A percentile compares a stretch with the other conserved stretches of the same genome.
These are phyloP conservation scores for Umimayanthus chanpuru DNA, from an alignment of 92 coral and sea anemone species.

Conservation along the genomic window DNA sequence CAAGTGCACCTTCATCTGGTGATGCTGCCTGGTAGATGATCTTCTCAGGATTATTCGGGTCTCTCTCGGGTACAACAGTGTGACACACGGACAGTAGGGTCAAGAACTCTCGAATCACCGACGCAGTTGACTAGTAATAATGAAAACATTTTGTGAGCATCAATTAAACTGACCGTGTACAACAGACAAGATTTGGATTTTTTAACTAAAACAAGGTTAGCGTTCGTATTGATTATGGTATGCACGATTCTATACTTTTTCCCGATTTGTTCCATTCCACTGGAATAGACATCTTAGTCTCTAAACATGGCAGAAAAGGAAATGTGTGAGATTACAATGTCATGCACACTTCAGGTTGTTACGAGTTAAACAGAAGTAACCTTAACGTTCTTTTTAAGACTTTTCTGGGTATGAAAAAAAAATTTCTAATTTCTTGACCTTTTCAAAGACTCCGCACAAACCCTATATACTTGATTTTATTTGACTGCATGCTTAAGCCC, in stretches of 20 bases:
- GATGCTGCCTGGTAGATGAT: conserved; percentile 99
- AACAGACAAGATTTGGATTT: not conserved
- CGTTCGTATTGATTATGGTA: not conserved
- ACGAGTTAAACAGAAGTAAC: too few species aligned
- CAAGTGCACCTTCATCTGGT: conserved; percentile 99
- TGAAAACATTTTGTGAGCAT: not conserved
- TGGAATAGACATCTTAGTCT: too few species aligned
- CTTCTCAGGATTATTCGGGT: conserved; percentile 87
- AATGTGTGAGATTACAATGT: too few species aligned
- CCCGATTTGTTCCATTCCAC: too few species aligned
- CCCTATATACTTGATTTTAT: too few species aligned
- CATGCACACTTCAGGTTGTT: too few species aligned
- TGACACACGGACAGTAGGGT: conserved; percentile 96
- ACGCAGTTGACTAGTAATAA: conserved; percentile 86
- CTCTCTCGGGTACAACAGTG: conserved; percentile 99
- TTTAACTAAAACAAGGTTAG: not conserved
- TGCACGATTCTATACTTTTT: not conserved
- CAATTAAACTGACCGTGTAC: not conserved
- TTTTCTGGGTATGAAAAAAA: too few species aligned
- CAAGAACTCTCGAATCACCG: conserved; percentile 97
- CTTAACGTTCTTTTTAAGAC: too few species aligned
- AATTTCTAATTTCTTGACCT: too few species aligned
- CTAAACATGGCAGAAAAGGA: too few species aligned
- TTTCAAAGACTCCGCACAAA: too few species aligned
- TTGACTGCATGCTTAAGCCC: too few species aligned